A percentile compares a stretch with the other conserved stretches of the same genome.
Conservation (phyloP, 2,888 invertebrate species). For the Willowsia nigromaculata region DNA sequence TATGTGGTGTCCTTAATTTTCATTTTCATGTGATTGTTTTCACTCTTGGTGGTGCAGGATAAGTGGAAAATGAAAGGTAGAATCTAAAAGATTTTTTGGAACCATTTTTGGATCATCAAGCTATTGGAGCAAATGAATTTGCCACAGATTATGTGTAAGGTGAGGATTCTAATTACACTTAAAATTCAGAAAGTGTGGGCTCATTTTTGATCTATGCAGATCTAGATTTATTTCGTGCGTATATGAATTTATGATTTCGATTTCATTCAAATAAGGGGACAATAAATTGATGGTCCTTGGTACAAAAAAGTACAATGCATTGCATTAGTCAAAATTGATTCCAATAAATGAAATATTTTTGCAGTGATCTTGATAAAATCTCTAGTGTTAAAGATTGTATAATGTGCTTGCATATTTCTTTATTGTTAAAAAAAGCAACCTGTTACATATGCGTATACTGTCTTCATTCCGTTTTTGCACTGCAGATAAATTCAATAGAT, state of each 20-base stretch:
- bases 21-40: neutral
- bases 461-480: neutral
- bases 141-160: no score
- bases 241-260: neutral
- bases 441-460: conserved; percentile 1
- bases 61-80: neutral
- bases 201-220: no score
- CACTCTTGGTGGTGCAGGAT: conserved; percentile 17
- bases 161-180: no score
- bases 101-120: no score
- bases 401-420: no score
- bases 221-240: no score
- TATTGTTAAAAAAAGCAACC: neutral
- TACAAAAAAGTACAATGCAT: neutral
- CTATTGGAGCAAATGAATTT: no score
- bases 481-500: conserved; percentile 50
- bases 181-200: no score
- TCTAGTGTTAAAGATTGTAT: no score
- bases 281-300: neutral
- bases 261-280: neutral
- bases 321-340: neutral
- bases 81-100: neutral
- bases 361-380: no score
- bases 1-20: neutral
- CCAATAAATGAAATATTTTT: no score